Conservation (phyloP, 2,797 vertebrate species). For the Brachyalestes nurse region DNA sequence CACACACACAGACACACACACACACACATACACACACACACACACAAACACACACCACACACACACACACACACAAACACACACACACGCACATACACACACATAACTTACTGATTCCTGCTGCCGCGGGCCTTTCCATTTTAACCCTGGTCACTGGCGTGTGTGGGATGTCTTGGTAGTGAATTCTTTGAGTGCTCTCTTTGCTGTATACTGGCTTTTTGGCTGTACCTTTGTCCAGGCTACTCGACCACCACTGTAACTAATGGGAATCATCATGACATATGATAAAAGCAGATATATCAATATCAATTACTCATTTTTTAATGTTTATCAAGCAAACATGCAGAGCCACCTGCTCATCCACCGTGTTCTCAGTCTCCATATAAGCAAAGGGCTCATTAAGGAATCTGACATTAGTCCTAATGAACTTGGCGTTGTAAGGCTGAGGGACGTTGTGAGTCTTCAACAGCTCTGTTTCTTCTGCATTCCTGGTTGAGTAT, state of each 20-base stretch:
- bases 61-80: neutral
- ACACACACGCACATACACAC: neutral
- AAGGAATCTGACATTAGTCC: conserved; percentile 59
- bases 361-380: conserved; percentile 38
- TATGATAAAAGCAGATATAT: neutral
- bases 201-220: conserved; percentile 33
- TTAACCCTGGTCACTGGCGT: conserved; percentile 5
- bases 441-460: conserved; percentile 57
- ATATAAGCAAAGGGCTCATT: conserved; percentile 58
- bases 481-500: conserved; percentile 7
- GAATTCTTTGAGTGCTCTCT: conserved; percentile 54
- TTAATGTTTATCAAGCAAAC: neutral
- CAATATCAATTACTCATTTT: neutral
- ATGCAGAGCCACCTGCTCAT: conserved; percentile 46
- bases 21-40: conserved; percentile 9
- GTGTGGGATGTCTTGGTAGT: conserved; percentile 38
- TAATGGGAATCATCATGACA: conserved; percentile 1
- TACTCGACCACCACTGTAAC: conserved; percentile 52
- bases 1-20: neutral
- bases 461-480: conserved; percentile 29
- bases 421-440: conserved; percentile 54
- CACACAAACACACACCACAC: too few relatives aligned
- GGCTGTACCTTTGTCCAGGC: neutral
- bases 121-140: conserved; percentile 23
- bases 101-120: conserved; percentile 54